Conservation (phyloP, 2,113 vertebrate species). For the Eulemur macaco region DNA sequence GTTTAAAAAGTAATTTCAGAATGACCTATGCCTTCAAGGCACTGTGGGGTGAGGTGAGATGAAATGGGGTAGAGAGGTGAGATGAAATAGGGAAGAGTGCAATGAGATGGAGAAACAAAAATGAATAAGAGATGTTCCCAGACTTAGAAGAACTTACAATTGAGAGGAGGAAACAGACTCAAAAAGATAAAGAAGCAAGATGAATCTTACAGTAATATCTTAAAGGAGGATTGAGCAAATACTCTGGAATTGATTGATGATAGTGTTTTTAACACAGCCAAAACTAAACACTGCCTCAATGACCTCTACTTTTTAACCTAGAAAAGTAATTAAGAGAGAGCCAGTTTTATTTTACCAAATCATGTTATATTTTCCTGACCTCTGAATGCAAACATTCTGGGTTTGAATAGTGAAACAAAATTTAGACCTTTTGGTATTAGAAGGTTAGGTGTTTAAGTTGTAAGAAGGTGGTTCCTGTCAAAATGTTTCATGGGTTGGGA, state of each 20-base stretch:
- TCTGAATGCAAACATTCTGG: slow-evolving; percentile 56
- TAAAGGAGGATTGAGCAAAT: slow-evolving; percentile 15
- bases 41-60: background rate
- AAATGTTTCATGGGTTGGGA: slow-evolving; percentile 50
- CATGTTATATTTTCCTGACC: slow-evolving; percentile 53
- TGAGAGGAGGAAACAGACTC: background rate
- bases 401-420: slow-evolving; percentile 53
- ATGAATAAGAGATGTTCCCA: background rate
- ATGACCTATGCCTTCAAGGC: background rate
- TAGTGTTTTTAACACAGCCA: background rate
- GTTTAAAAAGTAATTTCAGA: slow-evolving; percentile 40
- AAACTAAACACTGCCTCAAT: slow-evolving; percentile 36
- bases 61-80: background rate
- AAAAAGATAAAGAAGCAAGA: slow-evolving; percentile 13
- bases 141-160: background rate
- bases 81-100: background rate
- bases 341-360: slow-evolving; percentile 46
- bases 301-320: slow-evolving; percentile 48
- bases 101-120: background rate
- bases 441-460: background rate
- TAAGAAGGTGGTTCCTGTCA: slow-evolving; percentile 31
- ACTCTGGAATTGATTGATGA: slow-evolving; percentile 2
- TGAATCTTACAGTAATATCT: background rate
- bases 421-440: slow-evolving; percentile 28
- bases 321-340: slow-evolving; percentile 58